Evolutionary conservation across 2,113 vertebrate genomes (phyloP).

Genomic region (Mustela lutreola): DNA sequence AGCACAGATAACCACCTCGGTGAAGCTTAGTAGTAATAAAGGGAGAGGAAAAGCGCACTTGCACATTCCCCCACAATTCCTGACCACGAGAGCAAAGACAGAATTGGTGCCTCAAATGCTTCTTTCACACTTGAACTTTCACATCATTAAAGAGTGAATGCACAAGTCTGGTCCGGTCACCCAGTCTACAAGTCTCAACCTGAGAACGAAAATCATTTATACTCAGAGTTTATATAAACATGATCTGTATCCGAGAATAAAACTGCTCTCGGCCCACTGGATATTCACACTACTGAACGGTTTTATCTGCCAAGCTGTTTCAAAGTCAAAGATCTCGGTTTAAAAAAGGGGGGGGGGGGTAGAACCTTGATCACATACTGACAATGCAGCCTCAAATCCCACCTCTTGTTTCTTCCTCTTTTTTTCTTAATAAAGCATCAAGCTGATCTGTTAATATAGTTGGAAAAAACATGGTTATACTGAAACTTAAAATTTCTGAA

Average conservation of each 20-base stretch:
- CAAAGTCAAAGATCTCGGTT: not conserved
- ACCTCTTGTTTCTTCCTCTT: not conserved
- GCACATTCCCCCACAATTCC: not conserved
- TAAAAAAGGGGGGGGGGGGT: not conserved
- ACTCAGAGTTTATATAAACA: not conserved
- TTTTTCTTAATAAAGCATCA: constrained; percentile 30
- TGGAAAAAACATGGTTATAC: constrained; percentile 35
- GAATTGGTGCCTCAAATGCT: not conserved
- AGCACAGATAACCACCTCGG: not conserved
- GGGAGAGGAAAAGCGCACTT: not conserved
- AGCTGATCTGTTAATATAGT: not conserved
- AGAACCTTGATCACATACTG: not conserved
- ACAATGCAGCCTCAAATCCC: not conserved
- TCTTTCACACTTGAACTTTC: not conserved
- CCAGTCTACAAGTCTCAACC: not conserved
- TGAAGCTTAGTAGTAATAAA: not conserved
- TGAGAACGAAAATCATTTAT: not conserved
- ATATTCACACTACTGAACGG: not conserved
- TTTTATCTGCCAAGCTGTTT: not conserved
- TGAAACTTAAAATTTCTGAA: constrained; percentile 59
- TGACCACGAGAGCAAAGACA: not conserved
- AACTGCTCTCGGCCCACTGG: not conserved
- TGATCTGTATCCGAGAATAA: not conserved
- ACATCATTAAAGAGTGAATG: not conserved
- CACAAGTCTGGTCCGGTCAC: not conserved